phyloP scores from a whole-genome alignment of 2,888 invertebrate species.

The Heliconius cydno region DNA sequence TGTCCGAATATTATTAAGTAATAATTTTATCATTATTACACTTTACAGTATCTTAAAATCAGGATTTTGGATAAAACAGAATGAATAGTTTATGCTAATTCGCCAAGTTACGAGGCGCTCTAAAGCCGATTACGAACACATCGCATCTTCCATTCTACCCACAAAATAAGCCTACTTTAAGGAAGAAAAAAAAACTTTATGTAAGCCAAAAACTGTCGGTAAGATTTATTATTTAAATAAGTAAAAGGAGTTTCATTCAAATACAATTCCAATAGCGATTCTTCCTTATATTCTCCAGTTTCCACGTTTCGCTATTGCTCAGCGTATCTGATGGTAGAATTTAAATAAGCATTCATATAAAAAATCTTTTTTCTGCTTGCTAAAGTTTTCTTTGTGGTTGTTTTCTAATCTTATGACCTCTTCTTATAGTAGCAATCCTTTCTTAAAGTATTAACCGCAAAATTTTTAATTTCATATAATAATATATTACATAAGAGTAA shows the following conservation, averaged over 20 bases:
- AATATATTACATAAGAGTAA: slow-evolving; percentile 59
- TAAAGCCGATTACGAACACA: slow-evolving; percentile 64
- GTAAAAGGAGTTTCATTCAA: slow-evolving; percentile 9
- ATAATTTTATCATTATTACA: neutral
- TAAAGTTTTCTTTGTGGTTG: neutral
- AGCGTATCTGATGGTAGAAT: neutral
- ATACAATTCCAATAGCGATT: neutral
- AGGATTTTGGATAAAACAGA: neutral
- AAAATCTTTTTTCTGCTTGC: neutral
- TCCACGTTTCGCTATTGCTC: neutral
- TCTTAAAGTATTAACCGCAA: slow-evolving; percentile 1
- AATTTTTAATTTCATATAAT: slow-evolving; percentile 37
- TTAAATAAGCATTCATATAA: neutral
- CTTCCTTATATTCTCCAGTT: neutral
- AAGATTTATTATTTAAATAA: slow-evolving; percentile 16
- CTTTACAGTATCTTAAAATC: neutral
- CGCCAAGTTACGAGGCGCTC: slow-evolving; percentile 60
- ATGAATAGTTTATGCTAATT: slow-evolving; percentile 65
- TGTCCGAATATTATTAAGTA: too few relatives aligned
- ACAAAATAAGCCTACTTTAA: slow-evolving; percentile 34
- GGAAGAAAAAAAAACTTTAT: slow-evolving; percentile 7
- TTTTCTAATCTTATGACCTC: neutral
- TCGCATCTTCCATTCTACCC: slow-evolving; percentile 43
- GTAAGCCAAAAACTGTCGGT: slow-evolving; percentile 4
- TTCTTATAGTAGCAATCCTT: neutral